phyloP scores from a whole-genome alignment of 2,113 vertebrate genomes.

The Indri indri region DNA sequence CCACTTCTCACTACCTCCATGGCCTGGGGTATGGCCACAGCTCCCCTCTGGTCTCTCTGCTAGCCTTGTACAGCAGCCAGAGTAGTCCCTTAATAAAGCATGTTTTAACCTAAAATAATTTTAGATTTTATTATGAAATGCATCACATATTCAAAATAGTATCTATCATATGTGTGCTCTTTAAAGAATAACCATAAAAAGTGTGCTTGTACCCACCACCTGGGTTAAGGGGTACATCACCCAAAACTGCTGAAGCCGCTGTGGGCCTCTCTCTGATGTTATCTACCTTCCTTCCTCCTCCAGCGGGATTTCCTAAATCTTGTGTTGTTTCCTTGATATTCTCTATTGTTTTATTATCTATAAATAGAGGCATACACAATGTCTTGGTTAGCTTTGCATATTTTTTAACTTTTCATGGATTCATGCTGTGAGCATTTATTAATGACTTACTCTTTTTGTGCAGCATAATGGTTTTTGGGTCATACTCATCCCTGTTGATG shows the following conservation, averaged over 20 bases:
- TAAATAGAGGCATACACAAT: not conserved
- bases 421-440: not conserved
- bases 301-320: not conserved
- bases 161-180: not conserved
- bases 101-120: not conserved
- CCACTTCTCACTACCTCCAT: not conserved
- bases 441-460: not conserved
- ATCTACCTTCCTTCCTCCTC: not conserved
- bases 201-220: not conserved
- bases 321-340: not conserved
- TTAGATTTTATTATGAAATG: conserved; percentile 17
- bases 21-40: not conserved
- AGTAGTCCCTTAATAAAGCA: not conserved
- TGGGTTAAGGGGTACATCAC: not conserved
- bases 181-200: not conserved
- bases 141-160: not conserved
- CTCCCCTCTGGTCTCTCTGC: not conserved
- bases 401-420: conserved; percentile 7
- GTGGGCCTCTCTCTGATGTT: not conserved
- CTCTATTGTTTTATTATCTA: not conserved
- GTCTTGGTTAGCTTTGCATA: not conserved
- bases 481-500: not conserved
- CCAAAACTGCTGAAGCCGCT: not conserved
- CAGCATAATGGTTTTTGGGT: not conserved
- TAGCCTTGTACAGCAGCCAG: not conserved